These are phyloP conservation scores for Limnodromus scolopaceus DNA, from an alignment of 2,797 vertebrate genomes.

Conservation along the genomic window DNA sequence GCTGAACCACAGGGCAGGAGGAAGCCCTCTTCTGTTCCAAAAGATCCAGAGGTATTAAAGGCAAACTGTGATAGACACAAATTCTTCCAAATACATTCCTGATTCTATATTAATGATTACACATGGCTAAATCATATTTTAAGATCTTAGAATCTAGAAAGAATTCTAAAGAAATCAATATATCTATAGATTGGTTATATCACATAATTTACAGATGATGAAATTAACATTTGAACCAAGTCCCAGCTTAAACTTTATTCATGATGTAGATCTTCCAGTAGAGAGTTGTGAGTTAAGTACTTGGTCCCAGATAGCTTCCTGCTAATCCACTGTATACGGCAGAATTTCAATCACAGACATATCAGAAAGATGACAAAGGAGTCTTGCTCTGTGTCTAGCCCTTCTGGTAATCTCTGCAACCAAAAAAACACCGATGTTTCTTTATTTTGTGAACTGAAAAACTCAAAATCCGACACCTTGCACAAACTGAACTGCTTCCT, in stretches of 20 bases:
- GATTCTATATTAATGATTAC: not conserved
- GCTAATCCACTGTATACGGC: too few species aligned
- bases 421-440: not conserved
- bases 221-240: not conserved
- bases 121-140: not conserved
- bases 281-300: not conserved
- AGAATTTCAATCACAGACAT: not conserved
- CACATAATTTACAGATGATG: not conserved
- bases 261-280: not conserved
- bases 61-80: not conserved
- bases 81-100: not conserved
- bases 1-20: not conserved
- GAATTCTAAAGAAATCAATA: not conserved
- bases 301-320: not conserved
- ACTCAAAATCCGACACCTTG: not conserved
- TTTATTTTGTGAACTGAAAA: not conserved
- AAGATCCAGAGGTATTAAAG: not conserved
- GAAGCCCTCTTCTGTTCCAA: not conserved
- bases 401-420: not conserved
- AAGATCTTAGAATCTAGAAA: not conserved
- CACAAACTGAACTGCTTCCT: not conserved
- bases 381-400: not conserved
- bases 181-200: not conserved
- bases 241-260: not conserved
- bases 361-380: not conserved